These are phyloP conservation scores for Nipponacmea schrenckii DNA, from an alignment of 2,888 invertebrate genomes.

Conservation along the genomic window DNA sequence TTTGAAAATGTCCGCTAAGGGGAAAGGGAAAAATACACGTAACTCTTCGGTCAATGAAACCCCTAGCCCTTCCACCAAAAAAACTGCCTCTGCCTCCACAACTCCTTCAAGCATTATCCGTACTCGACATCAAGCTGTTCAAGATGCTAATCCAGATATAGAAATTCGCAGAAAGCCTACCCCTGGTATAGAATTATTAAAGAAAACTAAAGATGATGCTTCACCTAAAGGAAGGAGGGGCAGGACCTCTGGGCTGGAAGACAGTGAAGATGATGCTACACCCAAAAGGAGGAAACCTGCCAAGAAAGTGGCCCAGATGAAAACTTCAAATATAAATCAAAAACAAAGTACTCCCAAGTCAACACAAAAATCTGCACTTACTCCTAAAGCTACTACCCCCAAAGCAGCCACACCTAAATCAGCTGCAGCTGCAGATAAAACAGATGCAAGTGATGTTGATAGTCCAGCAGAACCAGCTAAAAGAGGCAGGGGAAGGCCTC, in stretches of 20 bases:
- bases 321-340: neutral
- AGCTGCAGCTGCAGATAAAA: too few species aligned
- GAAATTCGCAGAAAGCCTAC: neutral
- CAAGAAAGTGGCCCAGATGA: neutral
- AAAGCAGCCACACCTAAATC: too few species aligned
- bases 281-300: neutral
- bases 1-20: conserved; percentile 1
- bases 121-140: neutral
- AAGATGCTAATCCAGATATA: neutral
- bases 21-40: neutral
- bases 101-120: neutral
- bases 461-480: neutral
- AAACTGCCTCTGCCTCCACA: neutral
- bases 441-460: too few species aligned
- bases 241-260: neutral
- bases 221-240: neutral
- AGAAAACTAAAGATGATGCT: neutral
- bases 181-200: neutral
- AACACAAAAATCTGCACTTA: too few species aligned
- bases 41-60: neutral
- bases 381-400: too few species aligned
- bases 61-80: neutral
- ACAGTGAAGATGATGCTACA: conserved; percentile 4
- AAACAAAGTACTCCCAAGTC: too few species aligned
- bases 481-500: neutral